phyloP scores from a whole-genome alignment of 2,797 vertebrate genomes.

The Pygocentrus nattereri region DNA sequence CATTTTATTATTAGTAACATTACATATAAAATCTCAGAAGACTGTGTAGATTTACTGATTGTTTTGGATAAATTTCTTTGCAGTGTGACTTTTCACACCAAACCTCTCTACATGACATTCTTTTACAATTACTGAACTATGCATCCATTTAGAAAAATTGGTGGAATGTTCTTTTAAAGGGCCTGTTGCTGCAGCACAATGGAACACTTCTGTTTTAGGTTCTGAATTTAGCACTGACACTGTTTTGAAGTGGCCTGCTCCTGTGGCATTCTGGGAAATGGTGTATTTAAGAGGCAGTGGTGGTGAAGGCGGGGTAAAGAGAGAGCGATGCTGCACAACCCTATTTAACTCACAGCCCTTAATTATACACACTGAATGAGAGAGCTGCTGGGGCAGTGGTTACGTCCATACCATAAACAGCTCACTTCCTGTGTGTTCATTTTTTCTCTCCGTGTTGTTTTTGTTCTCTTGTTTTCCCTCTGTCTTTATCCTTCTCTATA shows the following conservation, averaged over 20 bases:
- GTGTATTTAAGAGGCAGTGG: constrained; percentile 48
- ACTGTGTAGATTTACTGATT: too few relatives aligned
- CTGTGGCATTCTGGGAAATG: constrained; percentile 46
- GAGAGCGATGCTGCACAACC: constrained; percentile 45
- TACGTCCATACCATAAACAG: constrained; percentile 41
- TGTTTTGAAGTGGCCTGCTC: constrained; percentile 34
- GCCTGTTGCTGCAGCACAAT: constrained; percentile 12
- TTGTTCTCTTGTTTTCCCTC: not conserved
- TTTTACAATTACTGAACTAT: too few relatives aligned
- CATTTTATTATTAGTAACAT: too few relatives aligned
- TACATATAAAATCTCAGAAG: too few relatives aligned
- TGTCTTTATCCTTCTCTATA: not conserved
- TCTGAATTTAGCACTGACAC: constrained; percentile 29
- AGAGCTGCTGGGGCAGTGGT: constrained; percentile 49
- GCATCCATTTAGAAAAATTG: too few relatives aligned
- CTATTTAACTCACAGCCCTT: constrained; percentile 45
- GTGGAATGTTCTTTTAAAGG: too few relatives aligned
- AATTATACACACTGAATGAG: constrained; percentile 58
- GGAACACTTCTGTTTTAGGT: not conserved
- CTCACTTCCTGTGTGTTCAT: constrained; percentile 23
- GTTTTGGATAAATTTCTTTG: too few relatives aligned
- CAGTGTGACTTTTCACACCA: too few relatives aligned
- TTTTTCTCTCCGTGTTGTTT: constrained; percentile 18
- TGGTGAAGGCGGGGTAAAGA: constrained; percentile 48
- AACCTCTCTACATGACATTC: too few relatives aligned